Evolutionary conservation across 1,140 invertebrate genomes (phyloP).

Genomic region (Steinernema khuongi): DNA sequence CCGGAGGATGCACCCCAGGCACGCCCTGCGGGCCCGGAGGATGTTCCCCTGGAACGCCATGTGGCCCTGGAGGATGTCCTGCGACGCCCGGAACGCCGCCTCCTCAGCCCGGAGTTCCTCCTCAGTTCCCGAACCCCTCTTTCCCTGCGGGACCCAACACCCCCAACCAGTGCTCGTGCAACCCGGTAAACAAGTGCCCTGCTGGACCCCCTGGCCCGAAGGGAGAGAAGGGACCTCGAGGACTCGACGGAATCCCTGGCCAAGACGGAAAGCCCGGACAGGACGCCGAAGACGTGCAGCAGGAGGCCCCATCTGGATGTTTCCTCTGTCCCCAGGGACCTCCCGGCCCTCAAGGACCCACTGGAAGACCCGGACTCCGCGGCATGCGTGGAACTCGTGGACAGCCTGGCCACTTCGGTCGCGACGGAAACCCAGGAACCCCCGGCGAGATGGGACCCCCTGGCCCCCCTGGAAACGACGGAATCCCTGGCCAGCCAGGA

Average conservation of each 20-base stretch:
- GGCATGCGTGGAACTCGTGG: slow-evolving; percentile 39
- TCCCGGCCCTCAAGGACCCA: slow-evolving; percentile 30
- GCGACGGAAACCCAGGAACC: slow-evolving; percentile 10
- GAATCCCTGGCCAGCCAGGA: slow-evolving; percentile 36
- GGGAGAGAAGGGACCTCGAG: slow-evolving; percentile 31
- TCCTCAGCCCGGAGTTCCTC: slow-evolving; percentile 12
- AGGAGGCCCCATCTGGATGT: slow-evolving; percentile 32
- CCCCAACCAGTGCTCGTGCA: no score
- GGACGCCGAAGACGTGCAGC: slow-evolving; percentile 33
- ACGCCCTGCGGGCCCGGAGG: no score
- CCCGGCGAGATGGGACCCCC: slow-evolving; percentile 23
- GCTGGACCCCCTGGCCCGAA: slow-evolving; percentile 39
- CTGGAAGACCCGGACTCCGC: slow-evolving; percentile 30
- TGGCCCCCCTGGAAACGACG: slow-evolving; percentile 32
- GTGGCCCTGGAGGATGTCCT: background rate
- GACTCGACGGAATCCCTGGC: slow-evolving; percentile 34
- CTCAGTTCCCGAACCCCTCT: no score
- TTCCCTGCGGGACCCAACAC: no score
- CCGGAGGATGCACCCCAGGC: slow-evolving; percentile 13
- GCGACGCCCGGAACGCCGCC: background rate
- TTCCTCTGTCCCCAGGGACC: slow-evolving; percentile 39
- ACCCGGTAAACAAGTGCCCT: slow-evolving; percentile 37
- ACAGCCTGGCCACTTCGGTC: slow-evolving; percentile 30
- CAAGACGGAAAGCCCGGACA: slow-evolving; percentile 34
- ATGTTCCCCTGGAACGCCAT: background rate